Evolutionary conservation across 2,797 vertebrate genomes (phyloP), one percentile per base, ranked within the genome.

Genomic region (Microchirus variegatus): DNA sequence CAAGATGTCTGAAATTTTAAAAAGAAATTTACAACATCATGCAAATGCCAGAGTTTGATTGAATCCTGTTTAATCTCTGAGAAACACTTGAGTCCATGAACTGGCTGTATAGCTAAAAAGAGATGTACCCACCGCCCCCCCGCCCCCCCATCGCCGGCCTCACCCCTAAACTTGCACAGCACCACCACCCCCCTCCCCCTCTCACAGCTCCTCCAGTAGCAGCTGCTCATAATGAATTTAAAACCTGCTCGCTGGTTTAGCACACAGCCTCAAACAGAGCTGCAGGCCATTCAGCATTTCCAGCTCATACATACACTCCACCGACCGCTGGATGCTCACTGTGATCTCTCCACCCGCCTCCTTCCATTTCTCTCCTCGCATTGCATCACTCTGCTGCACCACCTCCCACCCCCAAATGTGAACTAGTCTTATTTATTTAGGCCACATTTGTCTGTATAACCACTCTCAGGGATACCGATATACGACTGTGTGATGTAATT

Each of bases 181-280:
- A n/a, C n/a, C n/a, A n/a, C n/a, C n/a, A n/a, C 59, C 50, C 44
- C 9, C 17, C 14, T 14, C 2, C 14, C 47, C 15, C n/a, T n/a
- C n/a, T n/a, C 13, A 6, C 14, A 1, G 55, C 59, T 18, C 22
- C 59, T 54, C 41, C 45, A 8, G 31, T 18, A 18, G 49, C 53
- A 43, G 18, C 68, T 11, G 50, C 73, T 87, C 78, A 83, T 82
- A 57, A 81, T 70, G 59, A 75, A 87, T 83, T 83, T 70, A 80
- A 81, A 70, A 46, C 26, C 67, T 52, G 56, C 69, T 69, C 10
- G 44, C 74, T 72, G 66, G 17, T 67, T 4, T 38, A 41, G 31
- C 47, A 49, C 61, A 43, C 70, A 70, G 70, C 68, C 73, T 70
- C n/a, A 31, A 66, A 75, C 67, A 47, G 53, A 73, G 78, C 80